Conservation (phyloP, 2,797 vertebrate species). For the Coregonus suidteri region DNA sequence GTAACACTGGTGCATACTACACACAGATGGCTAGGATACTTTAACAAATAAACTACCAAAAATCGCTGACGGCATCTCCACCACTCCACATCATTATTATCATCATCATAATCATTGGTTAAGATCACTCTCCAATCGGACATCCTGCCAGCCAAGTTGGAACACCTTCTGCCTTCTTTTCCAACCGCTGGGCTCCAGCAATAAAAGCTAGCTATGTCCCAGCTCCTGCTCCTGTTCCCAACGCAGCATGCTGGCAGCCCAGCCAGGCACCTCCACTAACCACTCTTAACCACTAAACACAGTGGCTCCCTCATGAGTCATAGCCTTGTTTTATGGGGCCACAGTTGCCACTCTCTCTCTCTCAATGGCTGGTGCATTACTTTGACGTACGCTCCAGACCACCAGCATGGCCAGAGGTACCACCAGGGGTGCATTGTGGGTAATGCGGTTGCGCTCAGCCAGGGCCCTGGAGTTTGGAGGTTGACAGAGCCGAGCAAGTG, state of each 20-base stretch:
- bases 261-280: slow-evolving; percentile 61
- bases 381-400: slow-evolving; percentile 63
- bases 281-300: slow-evolving; percentile 62
- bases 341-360: slow-evolving; percentile 47
- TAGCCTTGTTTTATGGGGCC: slow-evolving; percentile 66
- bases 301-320: slow-evolving; percentile 64
- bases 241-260: slow-evolving; percentile 22
- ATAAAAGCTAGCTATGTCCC: slow-evolving; percentile 27
- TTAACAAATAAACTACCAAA: neutral
- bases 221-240: slow-evolving; percentile 54
- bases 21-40: neutral
- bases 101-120: neutral
- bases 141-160: slow-evolving; percentile 16
- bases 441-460: slow-evolving; percentile 28
- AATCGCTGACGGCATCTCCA: neutral
- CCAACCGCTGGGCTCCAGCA: slow-evolving; percentile 34
- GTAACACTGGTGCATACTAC: neutral
- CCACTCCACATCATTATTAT: neutral
- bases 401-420: slow-evolving; percentile 53
- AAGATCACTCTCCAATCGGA: slow-evolving; percentile 2
- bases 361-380: slow-evolving; percentile 38
- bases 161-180: slow-evolving; percentile 33
- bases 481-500: slow-evolving; percentile 10
- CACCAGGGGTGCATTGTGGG: slow-evolving; percentile 45
- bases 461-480: slow-evolving; percentile 10